Evolutionary conservation across 2,113 vertebrate species (phyloP), one percentile per base, ranked within the genome.

Genomic region (Halcyon senegalensis): DNA sequence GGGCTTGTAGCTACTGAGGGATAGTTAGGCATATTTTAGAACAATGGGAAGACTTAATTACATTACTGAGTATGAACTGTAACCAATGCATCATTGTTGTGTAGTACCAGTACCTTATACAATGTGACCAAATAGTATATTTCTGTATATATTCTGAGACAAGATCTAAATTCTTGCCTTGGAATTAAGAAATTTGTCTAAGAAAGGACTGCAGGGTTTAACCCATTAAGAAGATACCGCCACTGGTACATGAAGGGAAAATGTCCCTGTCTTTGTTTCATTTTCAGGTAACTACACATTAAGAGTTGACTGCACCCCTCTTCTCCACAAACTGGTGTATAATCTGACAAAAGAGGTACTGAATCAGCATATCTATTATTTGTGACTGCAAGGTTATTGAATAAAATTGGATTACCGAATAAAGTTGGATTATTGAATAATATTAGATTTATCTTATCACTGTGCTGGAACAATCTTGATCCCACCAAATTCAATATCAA

Each of bases 231-330:
- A 75, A 82, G 62, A 53, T 19, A 73, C 66, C 27, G 11, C 7
- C 18, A 25, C 11, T 87, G n/a, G 5, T 60, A 48, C 1, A 0
- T 55, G 11, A 70, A 62, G 8, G 56, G 35, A 88, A 94, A 77
- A 55, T 37, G 53, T 64, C 13, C 64, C 13, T 89, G 3, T 91
- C 46, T 98, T 62, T 96, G 35, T 87, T 97, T 96, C 56, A 46
- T 95, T 98, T 97, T 72, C 96, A 99, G 99, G 99, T 35, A 99
- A 99, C 98, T 99, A 99, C 97, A 99, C 99, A 4, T 97, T 99
- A 93, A 98, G 99, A 97, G 98, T 99, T 66, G 99, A 99, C 96
- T 99, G 99, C 87, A 99, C 99, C 11, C 99, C 99, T 2, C 99
- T 99, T 87, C 98, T 99, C 74, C 97, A 99, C 97, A 98, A 98